Evolutionary conservation across 2,888 invertebrate genomes (phyloP), one percentile per base, ranked within the genome.

Genomic region (Amphipoea oculea): DNA sequence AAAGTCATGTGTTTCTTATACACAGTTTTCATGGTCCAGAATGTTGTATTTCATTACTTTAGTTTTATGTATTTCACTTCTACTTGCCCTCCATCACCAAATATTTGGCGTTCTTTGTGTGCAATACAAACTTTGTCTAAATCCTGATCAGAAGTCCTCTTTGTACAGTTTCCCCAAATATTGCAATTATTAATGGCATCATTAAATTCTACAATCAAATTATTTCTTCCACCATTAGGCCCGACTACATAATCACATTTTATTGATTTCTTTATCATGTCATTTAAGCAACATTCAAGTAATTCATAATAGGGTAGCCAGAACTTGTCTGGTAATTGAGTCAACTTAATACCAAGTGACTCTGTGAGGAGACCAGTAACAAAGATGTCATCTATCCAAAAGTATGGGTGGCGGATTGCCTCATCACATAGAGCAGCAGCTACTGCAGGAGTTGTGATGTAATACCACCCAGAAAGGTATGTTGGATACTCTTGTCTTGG

Each of bases 301-400:
- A 98, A 97, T 90, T 98, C 98, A 20, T 98, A 97, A 92, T 98
- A 98, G 14, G 98, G 97, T 11, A 98, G 97, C 95, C 98, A 98
- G 92, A 97, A 97, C 29, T 97, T 90, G 70, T 97, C 96, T 48
- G 95, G 95, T 23, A 98, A 93, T 74, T 98, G 97, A 78, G 94
- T 95, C 66, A 98, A 94, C 63, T 97, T 94, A n/a, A 98, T 96
- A 63, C 96, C 95, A 45, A 97, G 93, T 51, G 97, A 95, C 75
- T 97, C 95, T 12, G 98, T 97, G 54, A 99, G 94, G 72, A 99
- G 96, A 2, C 99, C 99, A 0, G 99, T 99, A 0, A 99, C 95
- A 92, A 98, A 98, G 68, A 98, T 98, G 92, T 99, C 99, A 92
- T 99, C 99, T 81, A 99, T 99, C 99, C 99, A 99, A 95, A 99